These are phyloP conservation scores for Hycleus phaleratus DNA, from an alignment of 1,140 invertebrate species.

Conservation along the genomic window DNA sequence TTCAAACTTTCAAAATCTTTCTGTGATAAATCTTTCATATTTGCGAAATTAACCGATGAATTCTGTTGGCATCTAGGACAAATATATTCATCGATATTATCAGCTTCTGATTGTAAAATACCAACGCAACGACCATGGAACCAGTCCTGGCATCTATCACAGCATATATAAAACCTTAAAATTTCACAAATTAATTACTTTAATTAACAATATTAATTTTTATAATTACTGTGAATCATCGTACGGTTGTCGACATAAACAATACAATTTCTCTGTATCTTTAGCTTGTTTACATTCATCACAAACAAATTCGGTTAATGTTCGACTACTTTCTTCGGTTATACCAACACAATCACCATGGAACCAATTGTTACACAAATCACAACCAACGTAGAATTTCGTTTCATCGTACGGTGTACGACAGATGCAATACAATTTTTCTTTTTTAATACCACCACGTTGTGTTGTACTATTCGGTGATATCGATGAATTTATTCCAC, in stretches of 20 bases:
- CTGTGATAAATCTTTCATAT: slow-evolving; percentile 75
- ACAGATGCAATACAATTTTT: slow-evolving; percentile 89
- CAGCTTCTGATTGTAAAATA: slow-evolving; percentile 87
- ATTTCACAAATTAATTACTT: slow-evolving; percentile 5
- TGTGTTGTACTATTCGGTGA: neutral
- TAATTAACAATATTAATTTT: slow-evolving; percentile 7
- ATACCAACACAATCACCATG: slow-evolving; percentile 95
- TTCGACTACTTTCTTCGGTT: slow-evolving; percentile 86
- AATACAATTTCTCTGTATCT: slow-evolving; percentile 89
- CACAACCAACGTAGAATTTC: slow-evolving; percentile 97
- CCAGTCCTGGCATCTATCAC: slow-evolving; percentile 98
- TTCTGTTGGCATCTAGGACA: slow-evolving; percentile 92
- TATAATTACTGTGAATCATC: slow-evolving; percentile 89
- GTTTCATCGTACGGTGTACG: slow-evolving; percentile 91
- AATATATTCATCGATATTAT: slow-evolving; percentile 91
- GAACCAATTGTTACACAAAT: slow-evolving; percentile 97
- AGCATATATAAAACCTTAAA: slow-evolving; percentile 89
- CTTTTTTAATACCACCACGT: slow-evolving; percentile 48
- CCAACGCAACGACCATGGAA: slow-evolving; percentile 97
- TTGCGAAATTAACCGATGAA: slow-evolving; percentile 79
- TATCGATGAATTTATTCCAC: neutral
- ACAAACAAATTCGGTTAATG: slow-evolving; percentile 84
- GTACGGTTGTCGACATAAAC: slow-evolving; percentile 91
- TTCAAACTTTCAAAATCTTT: slow-evolving; percentile 79
- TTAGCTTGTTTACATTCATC: slow-evolving; percentile 76